These are phyloP conservation scores for Netelia virgata DNA, from an alignment of 2,888 invertebrate species.

Conservation along the genomic window DNA sequence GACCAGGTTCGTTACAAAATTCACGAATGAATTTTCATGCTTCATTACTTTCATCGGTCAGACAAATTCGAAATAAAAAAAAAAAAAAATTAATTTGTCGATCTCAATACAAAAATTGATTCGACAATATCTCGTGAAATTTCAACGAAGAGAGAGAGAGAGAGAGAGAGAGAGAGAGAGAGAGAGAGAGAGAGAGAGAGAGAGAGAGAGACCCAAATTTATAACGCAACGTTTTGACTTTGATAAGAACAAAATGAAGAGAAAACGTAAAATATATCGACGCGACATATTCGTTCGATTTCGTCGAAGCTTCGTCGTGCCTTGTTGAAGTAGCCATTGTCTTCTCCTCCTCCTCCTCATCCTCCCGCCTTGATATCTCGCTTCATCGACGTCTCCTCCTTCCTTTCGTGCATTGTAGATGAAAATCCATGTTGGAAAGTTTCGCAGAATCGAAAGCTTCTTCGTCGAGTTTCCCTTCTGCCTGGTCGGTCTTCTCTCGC, in stretches of 20 bases:
- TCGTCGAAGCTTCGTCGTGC: conserved; percentile 7
- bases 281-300: conserved; percentile 12
- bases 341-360: conserved; percentile 3
- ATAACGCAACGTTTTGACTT: not conserved
- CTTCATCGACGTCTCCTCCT: too few relatives aligned
- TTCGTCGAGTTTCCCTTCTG: conserved; percentile 47
- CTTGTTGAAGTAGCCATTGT: conserved; percentile 4
- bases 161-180: not conserved
- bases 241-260: too few relatives aligned
- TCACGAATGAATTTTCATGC: not conserved
- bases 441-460: conserved; percentile 69
- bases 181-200: not conserved
- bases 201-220: not conserved
- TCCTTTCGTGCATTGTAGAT: not conserved
- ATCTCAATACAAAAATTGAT: too few relatives aligned
- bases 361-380: conserved; percentile 13
- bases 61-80: not conserved
- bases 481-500: conserved; percentile 53
- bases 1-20: not conserved
- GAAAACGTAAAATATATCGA: not conserved
- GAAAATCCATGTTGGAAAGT: conserved; percentile 69
- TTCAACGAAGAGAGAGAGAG: not conserved
- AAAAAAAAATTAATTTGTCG: not conserved
- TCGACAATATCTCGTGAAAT: not conserved
- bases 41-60: not conserved